Base-by-base conservation (phyloP, 2,797 vertebrate genomes). In the Hydrocynus forskahlii region DNA sequence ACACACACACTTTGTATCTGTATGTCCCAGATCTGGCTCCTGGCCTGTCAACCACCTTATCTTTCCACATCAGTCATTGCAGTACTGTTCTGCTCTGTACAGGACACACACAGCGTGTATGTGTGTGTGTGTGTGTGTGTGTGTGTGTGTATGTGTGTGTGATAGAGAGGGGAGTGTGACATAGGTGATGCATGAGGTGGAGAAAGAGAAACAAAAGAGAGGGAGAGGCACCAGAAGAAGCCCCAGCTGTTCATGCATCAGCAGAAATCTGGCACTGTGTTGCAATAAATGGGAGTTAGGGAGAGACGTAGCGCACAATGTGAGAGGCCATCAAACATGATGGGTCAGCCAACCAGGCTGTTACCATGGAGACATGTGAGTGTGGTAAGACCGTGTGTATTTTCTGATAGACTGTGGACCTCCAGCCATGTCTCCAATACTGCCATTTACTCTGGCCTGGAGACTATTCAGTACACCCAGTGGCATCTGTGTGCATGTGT, bases 361-460 rank as follows among this genome's bases (percentile, higher is more conserved):
- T 93, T 91, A 68, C 91, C 87, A 92, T 92, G 89, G 92, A 84
- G 83, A 91, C 68, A 38, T 75, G 75, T 81, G 83, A 85, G 82
- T 38, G 4, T 83, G 76, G 74, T 78, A 79, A 77, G 72, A 35
- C 60, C 67, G n/a, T 23, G n/a, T 76, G 55, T 63, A 78, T 23
- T 69, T 79, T 78, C 5, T 50, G 64, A 68, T 59, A 59, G 21
- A 74, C 35, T 29, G 57, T 68, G 38, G 48, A 35, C 70, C 80
- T 72, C 13, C 72, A 79, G 67, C 72, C 57, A 9, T 72, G 77
- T 82, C 75, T 71, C 21, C 75, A 19, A 62, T 57, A 73, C 74
- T 52, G 81, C 29, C 69, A 9, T 78, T 82, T 73, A 75, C 73
- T 43, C 35, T 60, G 19, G 16, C 71, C 45, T 40, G 38, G 43